Conservation (phyloP, 2,888 invertebrate species). For the Cryptocheilus praepositus region DNA sequence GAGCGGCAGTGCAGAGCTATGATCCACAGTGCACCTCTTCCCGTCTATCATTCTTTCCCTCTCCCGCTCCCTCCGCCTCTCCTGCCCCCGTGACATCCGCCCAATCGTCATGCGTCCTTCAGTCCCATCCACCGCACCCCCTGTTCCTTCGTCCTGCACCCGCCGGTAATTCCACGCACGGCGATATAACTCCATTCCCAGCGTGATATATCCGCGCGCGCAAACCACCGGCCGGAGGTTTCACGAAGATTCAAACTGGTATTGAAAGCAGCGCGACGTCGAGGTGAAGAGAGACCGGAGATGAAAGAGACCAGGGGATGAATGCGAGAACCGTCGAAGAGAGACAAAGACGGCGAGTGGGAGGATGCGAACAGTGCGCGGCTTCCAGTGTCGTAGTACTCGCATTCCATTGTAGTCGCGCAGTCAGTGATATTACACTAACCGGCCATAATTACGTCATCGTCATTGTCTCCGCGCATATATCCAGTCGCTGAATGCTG, state of each 20-base stretch:
- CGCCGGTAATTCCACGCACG: conserved; percentile 23
- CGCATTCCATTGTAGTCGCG: conserved; percentile 59
- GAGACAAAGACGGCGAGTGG: conserved; percentile 23
- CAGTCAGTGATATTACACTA: conserved; percentile 66
- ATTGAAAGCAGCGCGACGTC: too few species aligned
- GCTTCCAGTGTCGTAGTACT: conserved; percentile 43
- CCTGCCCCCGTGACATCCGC: not conserved
- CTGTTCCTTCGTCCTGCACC: conserved; percentile 24
- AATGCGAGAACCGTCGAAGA: not conserved
- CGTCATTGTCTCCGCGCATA: conserved; percentile 65
- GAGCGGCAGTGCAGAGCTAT: conserved; percentile 9
- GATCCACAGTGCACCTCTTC: conserved; percentile 6
- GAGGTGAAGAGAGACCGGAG: too few species aligned
- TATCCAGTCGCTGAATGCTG: conserved; percentile 49
- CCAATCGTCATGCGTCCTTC: not conserved
- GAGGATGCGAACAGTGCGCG: conserved; percentile 28
- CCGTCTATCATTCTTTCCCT: conserved; percentile 4
- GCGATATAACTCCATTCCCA: conserved; percentile 36
- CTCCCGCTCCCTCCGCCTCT: not conserved
- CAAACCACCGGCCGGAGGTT: conserved; percentile 1
- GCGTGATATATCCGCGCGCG: conserved; percentile 38
- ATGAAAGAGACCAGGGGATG: too few species aligned
- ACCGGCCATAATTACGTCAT: conserved; percentile 70
- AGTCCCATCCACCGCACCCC: conserved; percentile 14
- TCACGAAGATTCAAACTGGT: too few species aligned